A percentile compares a stretch with the other conserved stretches of the same genome.
These are phyloP conservation scores for Muscidifurax raptorellus DNA, from an alignment of 1,140 invertebrate genomes.

Conservation along the genomic window DNA sequence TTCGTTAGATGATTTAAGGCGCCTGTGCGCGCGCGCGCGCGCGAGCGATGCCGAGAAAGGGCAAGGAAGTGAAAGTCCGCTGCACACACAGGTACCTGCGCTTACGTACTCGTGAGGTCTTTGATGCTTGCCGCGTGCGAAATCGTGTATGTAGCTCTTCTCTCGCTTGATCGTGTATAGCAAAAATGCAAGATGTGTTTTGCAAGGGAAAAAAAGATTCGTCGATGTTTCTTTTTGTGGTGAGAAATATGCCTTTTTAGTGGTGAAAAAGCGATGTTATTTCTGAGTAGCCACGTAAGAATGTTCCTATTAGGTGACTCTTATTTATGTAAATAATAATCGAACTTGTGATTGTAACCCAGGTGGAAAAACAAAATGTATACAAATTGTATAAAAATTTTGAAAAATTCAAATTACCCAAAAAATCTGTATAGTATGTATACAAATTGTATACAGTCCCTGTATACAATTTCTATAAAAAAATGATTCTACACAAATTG, in stretches of 20 bases:
- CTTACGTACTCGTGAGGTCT: slow-evolving; percentile 40
- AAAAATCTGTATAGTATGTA: too few species aligned
- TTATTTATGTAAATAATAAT: slow-evolving; percentile 50
- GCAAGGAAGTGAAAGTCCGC: slow-evolving; percentile 52
- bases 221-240: not conserved
- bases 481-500: too few species aligned
- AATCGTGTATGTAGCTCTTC: not conserved
- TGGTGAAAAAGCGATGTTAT: slow-evolving; percentile 13
- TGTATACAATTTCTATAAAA: too few species aligned
- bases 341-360: not conserved
- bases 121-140: slow-evolving; percentile 40
- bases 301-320: slow-evolving; percentile 54
- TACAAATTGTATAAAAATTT: too few species aligned
- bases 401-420: too few species aligned
- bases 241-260: slow-evolving; percentile 3
- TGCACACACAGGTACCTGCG: slow-evolving; percentile 36
- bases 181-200: not conserved
- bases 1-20: slow-evolving; percentile 39
- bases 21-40: not conserved
- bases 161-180: not conserved
- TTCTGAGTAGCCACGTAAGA: not conserved
- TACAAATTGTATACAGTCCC: too few species aligned
- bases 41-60: not conserved
- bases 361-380: too few species aligned
- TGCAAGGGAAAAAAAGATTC: slow-evolving; percentile 14